Conservation (phyloP, 2,888 invertebrate species). For the Xylota segnis region DNA sequence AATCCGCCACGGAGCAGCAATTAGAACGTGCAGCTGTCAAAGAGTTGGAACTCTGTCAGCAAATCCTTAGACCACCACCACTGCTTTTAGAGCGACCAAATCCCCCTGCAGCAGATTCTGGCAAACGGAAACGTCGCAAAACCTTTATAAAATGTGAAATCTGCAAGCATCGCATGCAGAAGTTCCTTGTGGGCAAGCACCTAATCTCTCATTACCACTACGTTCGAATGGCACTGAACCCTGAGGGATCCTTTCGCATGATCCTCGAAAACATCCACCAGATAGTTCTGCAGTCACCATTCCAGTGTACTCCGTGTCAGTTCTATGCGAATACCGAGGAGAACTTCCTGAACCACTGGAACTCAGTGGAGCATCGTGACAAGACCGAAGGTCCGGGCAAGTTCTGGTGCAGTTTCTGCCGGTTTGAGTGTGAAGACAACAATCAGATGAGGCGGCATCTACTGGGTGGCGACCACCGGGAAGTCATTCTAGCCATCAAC, state of each 20-base stretch:
- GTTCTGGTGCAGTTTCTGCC: slow-evolving; percentile 91
- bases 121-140: slow-evolving; percentile 86
- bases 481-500: slow-evolving; percentile 91
- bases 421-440: slow-evolving; percentile 88
- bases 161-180: slow-evolving; percentile 89
- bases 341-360: slow-evolving; percentile 91
- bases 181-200: slow-evolving; percentile 91
- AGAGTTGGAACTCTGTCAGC: slow-evolving; percentile 70
- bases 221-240: slow-evolving; percentile 88
- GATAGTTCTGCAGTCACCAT: slow-evolving; percentile 92
- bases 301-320: slow-evolving; percentile 93
- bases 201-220: slow-evolving; percentile 94
- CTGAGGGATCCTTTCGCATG: slow-evolving; percentile 86
- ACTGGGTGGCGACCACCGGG: slow-evolving; percentile 88
- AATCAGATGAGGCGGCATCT: slow-evolving; percentile 89
- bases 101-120: slow-evolving; percentile 23
- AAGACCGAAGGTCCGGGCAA: slow-evolving; percentile 86
- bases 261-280: slow-evolving; percentile 91
- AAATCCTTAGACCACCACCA: slow-evolving; percentile 55
- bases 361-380: slow-evolving; percentile 86
- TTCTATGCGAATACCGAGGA: slow-evolving; percentile 93
- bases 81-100: slow-evolving; percentile 21
- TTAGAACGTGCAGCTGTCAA: slow-evolving; percentile 87
- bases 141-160: slow-evolving; percentile 89
- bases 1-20: slow-evolving; percentile 88